Base-by-base conservation (phyloP, 1,140 invertebrate species). In the Drosophila insularis region DNA sequence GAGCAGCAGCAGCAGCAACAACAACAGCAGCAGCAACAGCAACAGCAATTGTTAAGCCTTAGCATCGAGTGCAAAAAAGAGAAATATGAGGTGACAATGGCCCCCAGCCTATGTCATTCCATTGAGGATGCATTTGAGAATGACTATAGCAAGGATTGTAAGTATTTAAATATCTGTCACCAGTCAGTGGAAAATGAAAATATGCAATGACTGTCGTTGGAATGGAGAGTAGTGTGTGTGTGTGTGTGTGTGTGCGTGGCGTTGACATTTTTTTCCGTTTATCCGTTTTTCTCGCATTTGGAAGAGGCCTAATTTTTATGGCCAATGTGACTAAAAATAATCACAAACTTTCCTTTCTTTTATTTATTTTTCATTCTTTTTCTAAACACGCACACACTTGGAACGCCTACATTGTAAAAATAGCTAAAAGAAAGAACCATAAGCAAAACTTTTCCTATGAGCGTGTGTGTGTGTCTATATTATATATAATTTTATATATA, bases 71-170 rank as follows among this genome's bases (percentile, higher is more conserved):
- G 89, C 73, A 91, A 91, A 73, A 91, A 85, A 61, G 84, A 91
- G 62, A 91, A 90, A 71, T 90, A 80, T 54, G 90, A 91, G 54
- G 73, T 78, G 32, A 58, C 76, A 21, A 63, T 91, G 50, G 61
- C 75, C 10, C 14, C 75, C 32, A 90, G 80, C 46, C 76, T 91
- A 68, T 87, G 80, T 78, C 74, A 87, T 75, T 81, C 89, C 43
- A 90, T 91, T 37, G 90, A 90, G 39, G 90, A 91, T 77, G 79
- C 89, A 73, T 91, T 91, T 69, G 89, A 91, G 60, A 86, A 84
- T 69, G 89, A 89, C 67, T 91, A 91, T 67, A 90, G 73, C 73
- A 91, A 91, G 74, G 89, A 91, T 71, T 91, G 90, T 91, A 89
- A 91, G 90, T 91, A 90, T 85, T 35, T 58, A 4, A n/a, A 4